phyloP scores from a whole-genome alignment of 2,888 invertebrate genomes.

The Drosophila peninsularis region DNA sequence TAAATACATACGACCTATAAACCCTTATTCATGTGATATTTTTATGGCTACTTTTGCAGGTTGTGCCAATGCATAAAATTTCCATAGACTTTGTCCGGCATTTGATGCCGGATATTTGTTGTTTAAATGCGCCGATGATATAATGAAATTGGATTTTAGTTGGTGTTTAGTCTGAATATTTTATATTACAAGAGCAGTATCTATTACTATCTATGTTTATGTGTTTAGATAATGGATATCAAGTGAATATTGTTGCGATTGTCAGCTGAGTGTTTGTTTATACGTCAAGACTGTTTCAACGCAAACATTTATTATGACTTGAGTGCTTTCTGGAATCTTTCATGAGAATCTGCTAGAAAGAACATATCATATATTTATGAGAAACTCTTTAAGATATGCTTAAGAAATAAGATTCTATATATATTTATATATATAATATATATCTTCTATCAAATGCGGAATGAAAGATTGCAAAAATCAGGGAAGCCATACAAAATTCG shows the following conservation, averaged over 20 bases:
- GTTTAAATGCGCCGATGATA: neutral
- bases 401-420: too few relatives aligned
- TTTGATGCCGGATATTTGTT: neutral
- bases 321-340: neutral
- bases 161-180: neutral
- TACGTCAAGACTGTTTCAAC: neutral
- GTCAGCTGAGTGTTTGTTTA: too few relatives aligned
- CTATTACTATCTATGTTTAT: neutral
- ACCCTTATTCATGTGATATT: neutral
- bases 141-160: neutral
- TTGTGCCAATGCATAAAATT: neutral
- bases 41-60: neutral
- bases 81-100: neutral
- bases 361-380: neutral
- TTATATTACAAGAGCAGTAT: neutral
- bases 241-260: too few relatives aligned
- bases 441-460: too few relatives aligned
- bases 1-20: neutral
- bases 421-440: too few relatives aligned
- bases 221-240: neutral
- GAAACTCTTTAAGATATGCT: too few relatives aligned
- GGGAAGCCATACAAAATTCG: too few relatives aligned
- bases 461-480: too few relatives aligned
- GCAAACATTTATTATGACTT: neutral
- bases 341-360: neutral